These are phyloP conservation scores for Eupithecia dodoneata DNA, from an alignment of 2,888 invertebrate genomes.

Conservation along the genomic window DNA sequence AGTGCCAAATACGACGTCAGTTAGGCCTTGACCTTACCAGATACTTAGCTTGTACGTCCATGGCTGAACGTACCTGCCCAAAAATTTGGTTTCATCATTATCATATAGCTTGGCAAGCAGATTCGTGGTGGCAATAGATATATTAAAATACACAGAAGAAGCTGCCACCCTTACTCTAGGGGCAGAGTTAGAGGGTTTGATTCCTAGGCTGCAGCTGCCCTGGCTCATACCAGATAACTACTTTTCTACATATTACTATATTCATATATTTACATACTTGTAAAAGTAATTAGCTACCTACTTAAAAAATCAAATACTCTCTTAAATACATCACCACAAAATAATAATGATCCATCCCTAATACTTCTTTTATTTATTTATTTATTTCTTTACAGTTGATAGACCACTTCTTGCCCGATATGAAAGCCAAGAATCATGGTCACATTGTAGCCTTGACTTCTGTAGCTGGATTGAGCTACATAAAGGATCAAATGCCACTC, in stretches of 20 bases:
- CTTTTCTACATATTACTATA: neutral
- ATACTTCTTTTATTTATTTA: no score
- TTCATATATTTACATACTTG: neutral
- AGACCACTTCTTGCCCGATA: conserved; percentile 84
- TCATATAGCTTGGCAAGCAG: neutral
- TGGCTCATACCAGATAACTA: neutral
- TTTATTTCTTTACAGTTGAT: conserved; percentile 75
- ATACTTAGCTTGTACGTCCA: neutral
- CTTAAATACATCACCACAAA: neutral
- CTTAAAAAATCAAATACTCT: neutral
- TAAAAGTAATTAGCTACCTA: no score
- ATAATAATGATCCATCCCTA: neutral
- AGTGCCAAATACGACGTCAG: neutral
- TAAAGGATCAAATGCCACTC: conserved; percentile 84
- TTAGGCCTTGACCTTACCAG: neutral
- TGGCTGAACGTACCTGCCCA: neutral
- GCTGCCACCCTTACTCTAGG: neutral
- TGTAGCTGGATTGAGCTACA: conserved; percentile 85
- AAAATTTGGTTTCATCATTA: neutral
- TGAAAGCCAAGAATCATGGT: conserved; percentile 84
- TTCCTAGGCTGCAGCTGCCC: neutral
- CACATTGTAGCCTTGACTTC: conserved; percentile 86
- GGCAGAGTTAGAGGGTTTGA: neutral
- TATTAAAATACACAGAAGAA: neutral
- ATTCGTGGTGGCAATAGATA: neutral